Evolutionary conservation across 2,888 invertebrate genomes (phyloP).

Genomic region (Anthophora plumipes): DNA sequence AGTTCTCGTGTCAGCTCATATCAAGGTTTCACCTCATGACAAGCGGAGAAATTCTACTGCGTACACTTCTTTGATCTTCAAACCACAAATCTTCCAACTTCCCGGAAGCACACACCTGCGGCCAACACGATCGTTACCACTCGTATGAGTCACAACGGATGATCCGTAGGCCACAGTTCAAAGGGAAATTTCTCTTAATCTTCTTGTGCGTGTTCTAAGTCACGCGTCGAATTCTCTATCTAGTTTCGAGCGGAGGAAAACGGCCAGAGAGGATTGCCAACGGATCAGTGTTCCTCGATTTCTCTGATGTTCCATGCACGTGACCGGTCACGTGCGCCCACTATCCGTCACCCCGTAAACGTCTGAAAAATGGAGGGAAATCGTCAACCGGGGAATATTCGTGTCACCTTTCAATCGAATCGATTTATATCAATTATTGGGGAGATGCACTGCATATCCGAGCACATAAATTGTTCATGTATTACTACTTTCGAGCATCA

Average conservation of each 20-base stretch:
- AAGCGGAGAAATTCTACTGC: conserved; percentile 11
- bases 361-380: conserved; percentile 57
- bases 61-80: conserved; percentile 1
- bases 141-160: conserved; percentile 39
- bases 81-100: conserved; percentile 32
- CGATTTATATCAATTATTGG: conserved; percentile 43
- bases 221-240: conserved; percentile 50
- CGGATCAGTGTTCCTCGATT: conserved; percentile 36
- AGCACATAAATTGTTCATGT: background rate
- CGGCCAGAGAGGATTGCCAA: background rate
- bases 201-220: conserved; percentile 45
- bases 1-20: conserved; percentile 32
- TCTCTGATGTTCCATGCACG: conserved; percentile 53
- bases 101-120: conserved; percentile 47
- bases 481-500: conserved; percentile 13
- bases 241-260: background rate
- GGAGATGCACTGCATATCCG: background rate
- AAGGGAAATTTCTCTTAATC: conserved; percentile 61
- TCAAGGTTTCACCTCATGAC: conserved; percentile 12
- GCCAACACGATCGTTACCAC: background rate
- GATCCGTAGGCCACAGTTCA: conserved; percentile 32
- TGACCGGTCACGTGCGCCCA: conserved; percentile 58
- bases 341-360: conserved; percentile 58
- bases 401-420: background rate
- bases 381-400: conserved; percentile 42